Percentiles rank a stretch among this genome's conserved stretches.
Conservation (phyloP, 2,797 vertebrate genomes). For the Enteromius trimaculatus region DNA sequence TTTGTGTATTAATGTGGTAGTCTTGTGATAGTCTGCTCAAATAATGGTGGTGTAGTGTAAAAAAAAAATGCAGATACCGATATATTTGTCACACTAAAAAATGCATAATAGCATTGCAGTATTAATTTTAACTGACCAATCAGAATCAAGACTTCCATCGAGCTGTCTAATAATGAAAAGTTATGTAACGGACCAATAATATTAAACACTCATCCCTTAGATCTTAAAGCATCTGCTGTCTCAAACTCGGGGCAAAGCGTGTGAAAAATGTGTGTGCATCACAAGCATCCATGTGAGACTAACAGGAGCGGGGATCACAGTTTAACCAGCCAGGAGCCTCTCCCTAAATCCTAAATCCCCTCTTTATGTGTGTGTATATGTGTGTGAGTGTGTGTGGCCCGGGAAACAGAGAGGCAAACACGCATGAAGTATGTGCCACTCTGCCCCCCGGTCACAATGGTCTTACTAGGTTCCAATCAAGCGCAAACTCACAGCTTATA, state of each 20-base stretch:
- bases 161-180: not conserved
- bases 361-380: slow-evolving; percentile 50
- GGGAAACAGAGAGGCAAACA: slow-evolving; percentile 61
- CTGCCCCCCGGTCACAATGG: slow-evolving; percentile 43
- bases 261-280: slow-evolving; percentile 58
- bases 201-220: not conserved
- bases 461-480: slow-evolving; percentile 46
- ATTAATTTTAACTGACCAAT: not conserved
- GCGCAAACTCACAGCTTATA: slow-evolving; percentile 37
- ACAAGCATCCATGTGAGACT: slow-evolving; percentile 61
- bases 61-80: not conserved
- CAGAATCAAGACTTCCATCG: not conserved
- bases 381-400: slow-evolving; percentile 54
- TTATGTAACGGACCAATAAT: not conserved
- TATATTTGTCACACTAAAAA: not conserved
- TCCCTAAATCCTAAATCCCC: slow-evolving; percentile 63
- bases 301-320: slow-evolving; percentile 59
- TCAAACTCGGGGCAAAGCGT: slow-evolving; percentile 43
- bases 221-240: slow-evolving; percentile 30
- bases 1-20: not conserved
- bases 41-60: not conserved
- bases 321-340: slow-evolving; percentile 61
- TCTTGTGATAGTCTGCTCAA: not conserved
- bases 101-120: not conserved
- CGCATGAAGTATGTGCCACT: slow-evolving; percentile 62